These are phyloP conservation scores for Galerucella pusilla DNA, from an alignment of 2,888 invertebrate genomes.

Conservation along the genomic window DNA sequence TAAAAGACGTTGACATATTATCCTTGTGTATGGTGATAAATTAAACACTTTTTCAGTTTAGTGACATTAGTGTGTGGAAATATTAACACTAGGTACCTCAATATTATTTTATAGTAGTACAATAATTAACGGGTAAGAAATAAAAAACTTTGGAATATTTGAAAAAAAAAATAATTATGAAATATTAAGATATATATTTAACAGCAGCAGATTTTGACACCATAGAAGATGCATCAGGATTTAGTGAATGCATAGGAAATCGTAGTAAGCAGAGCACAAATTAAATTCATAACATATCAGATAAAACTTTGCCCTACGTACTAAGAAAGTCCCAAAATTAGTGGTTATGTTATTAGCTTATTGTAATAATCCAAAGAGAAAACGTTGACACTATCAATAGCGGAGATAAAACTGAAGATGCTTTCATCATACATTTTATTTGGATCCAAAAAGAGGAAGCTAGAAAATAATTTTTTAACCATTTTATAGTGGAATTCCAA, in stretches of 20 bases:
- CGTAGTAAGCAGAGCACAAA: no score
- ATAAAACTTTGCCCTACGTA: no score
- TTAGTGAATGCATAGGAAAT: no score
- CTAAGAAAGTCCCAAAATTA: no score
- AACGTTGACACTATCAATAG: no score
- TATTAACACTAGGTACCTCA: neutral
- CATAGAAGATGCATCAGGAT: no score
- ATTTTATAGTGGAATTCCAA: neutral
- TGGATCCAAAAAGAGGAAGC: neutral
- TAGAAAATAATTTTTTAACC: neutral
- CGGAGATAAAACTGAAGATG: neutral
- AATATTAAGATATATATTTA: no score
- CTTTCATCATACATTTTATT: neutral
- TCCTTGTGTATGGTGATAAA: slow-evolving; percentile 10
- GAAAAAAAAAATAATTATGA: no score
- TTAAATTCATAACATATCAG: no score
- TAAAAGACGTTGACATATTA: slow-evolving; percentile 24
- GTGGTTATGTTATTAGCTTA: no score
- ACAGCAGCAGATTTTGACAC: no score
- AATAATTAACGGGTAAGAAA: neutral
- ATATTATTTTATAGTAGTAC: neutral
- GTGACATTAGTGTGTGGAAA: slow-evolving; percentile 9
- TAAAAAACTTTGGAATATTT: neutral
- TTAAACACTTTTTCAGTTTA: slow-evolving; percentile 3
- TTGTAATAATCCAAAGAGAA: neutral